Evolutionary conservation across 2,797 vertebrate species (phyloP), one percentile per base, ranked within the genome.

Genomic region (Lepidocolaptes lacrymiger): DNA sequence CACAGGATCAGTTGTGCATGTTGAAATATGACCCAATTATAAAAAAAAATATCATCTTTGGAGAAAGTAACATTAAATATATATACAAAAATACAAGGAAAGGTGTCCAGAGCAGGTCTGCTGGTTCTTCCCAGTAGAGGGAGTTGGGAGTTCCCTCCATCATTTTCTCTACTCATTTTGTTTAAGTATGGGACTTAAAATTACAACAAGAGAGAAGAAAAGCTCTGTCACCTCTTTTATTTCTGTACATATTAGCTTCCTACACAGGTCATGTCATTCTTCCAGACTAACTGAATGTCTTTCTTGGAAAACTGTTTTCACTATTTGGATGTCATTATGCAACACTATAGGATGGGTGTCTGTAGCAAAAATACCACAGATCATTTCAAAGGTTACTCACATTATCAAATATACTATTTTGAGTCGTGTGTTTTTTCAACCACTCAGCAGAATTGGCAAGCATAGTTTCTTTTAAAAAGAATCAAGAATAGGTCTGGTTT

Each of bases 381-480:
- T 88, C 54, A 59, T 89, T 95, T 84, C 51, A 55, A 77, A 93
- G 73, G 87, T 78, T 89, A 64, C 82, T 94, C 87, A 49, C 79
- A 39, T 66, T 93, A 86, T 94, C 27, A 0, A 68, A 88, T 89
- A 77, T 5, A 55, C 66, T 95, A 72, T 94, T 95, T 92, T 3
- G 2, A 93, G 73, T 75, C 0, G 0, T 0, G 0, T 66, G 46
- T 46, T 86, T 93, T 96, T 95, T 78, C 83, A 90, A 66, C 34
- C 32, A 84, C 74, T 89, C 91, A 93, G 74, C 51, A 85, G 66
- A 83, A 94, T 66, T 92, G 92, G 87, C 76, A 94, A 91, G 69
- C 23, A 52, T 24, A 37, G 32, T 72, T 94, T 77, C 68, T 93
- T 84, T 88, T 46, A 85, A 95, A 94, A 92, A 14, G 55, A 93